Base-by-base conservation (phyloP, 2,113 vertebrate genomes). In the Toxotes chatareus region DNA sequence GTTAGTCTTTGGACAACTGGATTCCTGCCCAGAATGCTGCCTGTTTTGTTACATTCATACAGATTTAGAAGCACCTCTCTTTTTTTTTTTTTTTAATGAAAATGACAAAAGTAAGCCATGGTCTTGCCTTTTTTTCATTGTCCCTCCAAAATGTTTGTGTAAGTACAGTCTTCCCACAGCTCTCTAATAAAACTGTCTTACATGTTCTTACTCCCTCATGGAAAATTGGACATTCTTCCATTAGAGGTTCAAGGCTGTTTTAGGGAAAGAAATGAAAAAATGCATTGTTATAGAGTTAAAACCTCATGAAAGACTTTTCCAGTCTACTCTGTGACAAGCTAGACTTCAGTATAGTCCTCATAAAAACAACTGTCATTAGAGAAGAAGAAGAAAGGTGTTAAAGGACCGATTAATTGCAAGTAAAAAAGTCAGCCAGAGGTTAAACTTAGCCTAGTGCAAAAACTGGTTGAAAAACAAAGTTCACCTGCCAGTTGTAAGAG, bases 1-100 rank as follows among this genome's bases (percentile, higher is more conserved):
- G 83, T 83, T 87, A 57, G 77, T 83, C 84, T 93, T 85, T 67
- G 73, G 71, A 80, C n/a, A 42, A 59, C 75, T 86, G 87, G 82
- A 57, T 65, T 67, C 57, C 56, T 72, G 74, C 87, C 86, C 32
- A 17, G 31, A 76, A 21, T 16, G 23, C 60, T 69, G 61, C 81
- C 73, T 79, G 55, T 80, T 88, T 76, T 76, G 46, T 82, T 67
- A 67, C 65, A 47, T 63, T 46, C 46, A 59, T 61, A 72, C 80
- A 46, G 68, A 3, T 87, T 84, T 79, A 72, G 53, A 65, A 77
- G 56, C 42, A 49, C 42, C 63, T 10, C 1, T 27, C 1, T n/a
- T 55, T 64, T 77, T 84, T 27, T 27, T 27, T n/a, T 55, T 64
- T 77, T 84, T 73, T 80, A 40, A 66, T 57, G 64, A 82, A 83